phyloP scores from a whole-genome alignment of 92 coral and sea anemone genomes.

The Micromussa lordhowensis region DNA sequence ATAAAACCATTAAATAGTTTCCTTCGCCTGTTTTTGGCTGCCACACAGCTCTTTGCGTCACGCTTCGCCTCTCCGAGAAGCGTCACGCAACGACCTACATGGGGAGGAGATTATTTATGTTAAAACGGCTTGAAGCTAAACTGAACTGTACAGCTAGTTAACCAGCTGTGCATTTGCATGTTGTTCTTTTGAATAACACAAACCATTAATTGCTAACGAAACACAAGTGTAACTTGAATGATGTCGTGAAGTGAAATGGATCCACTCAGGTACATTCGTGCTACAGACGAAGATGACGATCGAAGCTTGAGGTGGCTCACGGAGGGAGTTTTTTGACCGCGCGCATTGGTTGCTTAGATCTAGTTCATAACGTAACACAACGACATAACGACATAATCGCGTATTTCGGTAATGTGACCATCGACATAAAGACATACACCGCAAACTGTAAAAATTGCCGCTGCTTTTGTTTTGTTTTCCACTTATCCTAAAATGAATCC shows the following conservation, averaged over 20 bases:
- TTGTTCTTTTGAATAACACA: neutral
- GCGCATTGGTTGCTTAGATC: neutral
- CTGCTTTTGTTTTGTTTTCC: no score
- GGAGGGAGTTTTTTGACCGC: neutral
- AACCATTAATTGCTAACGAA: neutral
- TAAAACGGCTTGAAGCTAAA: neutral
- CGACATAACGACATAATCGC: no score
- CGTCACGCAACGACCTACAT: neutral
- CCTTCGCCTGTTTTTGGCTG: neutral
- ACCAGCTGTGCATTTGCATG: neutral
- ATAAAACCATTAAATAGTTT: neutral
- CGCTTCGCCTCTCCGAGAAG: neutral
- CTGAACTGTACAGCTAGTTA: neutral
- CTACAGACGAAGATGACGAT: neutral
- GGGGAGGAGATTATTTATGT: neutral
- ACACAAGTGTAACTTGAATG: neutral
- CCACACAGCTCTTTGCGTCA: neutral
- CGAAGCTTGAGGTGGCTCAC: conserved; percentile 10
- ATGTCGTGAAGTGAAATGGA: neutral
- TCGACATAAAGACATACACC: no score
- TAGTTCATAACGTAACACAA: no score
- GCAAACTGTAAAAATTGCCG: no score
- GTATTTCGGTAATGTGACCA: no score
- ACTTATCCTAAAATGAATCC: no score
- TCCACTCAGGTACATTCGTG: neutral